Conservation (phyloP, 2,113 vertebrate species). For the Antigone vipio region DNA sequence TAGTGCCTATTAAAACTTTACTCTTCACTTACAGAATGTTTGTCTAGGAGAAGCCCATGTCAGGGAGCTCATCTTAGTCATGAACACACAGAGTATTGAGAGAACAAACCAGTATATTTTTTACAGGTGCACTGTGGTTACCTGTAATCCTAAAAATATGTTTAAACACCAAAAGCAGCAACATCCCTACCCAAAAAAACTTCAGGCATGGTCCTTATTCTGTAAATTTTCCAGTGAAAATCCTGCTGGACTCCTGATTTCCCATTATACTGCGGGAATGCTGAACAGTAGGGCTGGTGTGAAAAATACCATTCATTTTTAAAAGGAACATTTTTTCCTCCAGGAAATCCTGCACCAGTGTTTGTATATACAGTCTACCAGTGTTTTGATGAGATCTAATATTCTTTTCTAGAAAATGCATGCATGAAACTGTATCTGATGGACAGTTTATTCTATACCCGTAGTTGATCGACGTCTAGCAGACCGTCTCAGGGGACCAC, state of each 20-base stretch:
- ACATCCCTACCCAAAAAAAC: not conserved
- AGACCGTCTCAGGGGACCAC: not conserved
- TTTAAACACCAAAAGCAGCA: not conserved
- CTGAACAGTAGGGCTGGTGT: not conserved
- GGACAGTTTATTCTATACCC: not conserved
- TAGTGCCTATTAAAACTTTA: not conserved
- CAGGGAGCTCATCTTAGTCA: not conserved
- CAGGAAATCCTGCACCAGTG: not conserved
- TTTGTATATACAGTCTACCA: not conserved
- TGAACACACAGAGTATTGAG: not conserved
- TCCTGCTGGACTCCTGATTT: not conserved
- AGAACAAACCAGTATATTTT: not conserved
- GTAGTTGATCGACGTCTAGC: not conserved
- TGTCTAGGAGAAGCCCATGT: not conserved
- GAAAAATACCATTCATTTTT: not conserved
- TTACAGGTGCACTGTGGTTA: not conserved
- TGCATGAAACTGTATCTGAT: not conserved
- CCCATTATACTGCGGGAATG: not conserved
- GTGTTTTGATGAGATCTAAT: not conserved
- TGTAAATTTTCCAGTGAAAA: not conserved
- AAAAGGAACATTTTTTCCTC: not conserved
- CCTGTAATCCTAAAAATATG: not conserved
- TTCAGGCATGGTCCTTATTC: not conserved
- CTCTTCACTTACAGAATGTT: not conserved
- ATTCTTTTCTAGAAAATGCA: not conserved